phyloP scores from a whole-genome alignment of 1,140 invertebrate genomes.

The Eurytemora carolleeae region DNA sequence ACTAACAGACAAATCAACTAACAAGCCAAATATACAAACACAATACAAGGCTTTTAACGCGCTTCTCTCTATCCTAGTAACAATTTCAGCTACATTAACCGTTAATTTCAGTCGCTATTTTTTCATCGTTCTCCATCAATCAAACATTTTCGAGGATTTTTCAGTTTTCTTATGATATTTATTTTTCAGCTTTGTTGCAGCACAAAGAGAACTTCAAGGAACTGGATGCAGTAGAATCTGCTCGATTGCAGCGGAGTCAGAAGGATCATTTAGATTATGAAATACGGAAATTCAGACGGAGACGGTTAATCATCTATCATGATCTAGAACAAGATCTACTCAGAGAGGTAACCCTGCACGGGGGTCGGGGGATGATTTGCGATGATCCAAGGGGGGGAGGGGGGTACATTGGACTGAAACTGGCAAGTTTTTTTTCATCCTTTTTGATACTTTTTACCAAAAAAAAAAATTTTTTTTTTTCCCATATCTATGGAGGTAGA shows the following conservation, averaged over 20 bases:
- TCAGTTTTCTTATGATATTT: background rate
- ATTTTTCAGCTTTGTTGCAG: conserved; percentile 22
- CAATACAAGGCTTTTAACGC: too few species aligned
- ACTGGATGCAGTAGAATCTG: conserved; percentile 73
- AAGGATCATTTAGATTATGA: conserved; percentile 77
- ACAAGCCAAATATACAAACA: too few species aligned
- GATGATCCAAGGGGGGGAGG: too few species aligned
- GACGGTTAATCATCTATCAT: conserved; percentile 66
- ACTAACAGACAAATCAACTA: too few species aligned
- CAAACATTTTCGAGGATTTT: conserved; percentile 5
- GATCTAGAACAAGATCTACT: conserved; percentile 74
- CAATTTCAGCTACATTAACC: background rate
- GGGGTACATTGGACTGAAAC: too few species aligned
- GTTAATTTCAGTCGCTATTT: too few species aligned
- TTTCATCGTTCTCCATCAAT: background rate
- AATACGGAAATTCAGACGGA: conserved; percentile 72
- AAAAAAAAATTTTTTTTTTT: too few species aligned
- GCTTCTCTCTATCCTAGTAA: conserved; percentile 53
- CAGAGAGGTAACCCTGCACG: conserved; percentile 64
- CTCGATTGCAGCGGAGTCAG: conserved; percentile 60
- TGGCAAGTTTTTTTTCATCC: too few species aligned
- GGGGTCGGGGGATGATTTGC: too few species aligned
- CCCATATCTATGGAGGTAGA: conserved; percentile 14
- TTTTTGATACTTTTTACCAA: too few species aligned
- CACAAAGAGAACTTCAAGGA: conserved; percentile 82